Percentiles rank a stretch among this genome's conserved stretches.
Conservation (phyloP, 1,140 invertebrate species). For the Cepaea nemoralis region DNA sequence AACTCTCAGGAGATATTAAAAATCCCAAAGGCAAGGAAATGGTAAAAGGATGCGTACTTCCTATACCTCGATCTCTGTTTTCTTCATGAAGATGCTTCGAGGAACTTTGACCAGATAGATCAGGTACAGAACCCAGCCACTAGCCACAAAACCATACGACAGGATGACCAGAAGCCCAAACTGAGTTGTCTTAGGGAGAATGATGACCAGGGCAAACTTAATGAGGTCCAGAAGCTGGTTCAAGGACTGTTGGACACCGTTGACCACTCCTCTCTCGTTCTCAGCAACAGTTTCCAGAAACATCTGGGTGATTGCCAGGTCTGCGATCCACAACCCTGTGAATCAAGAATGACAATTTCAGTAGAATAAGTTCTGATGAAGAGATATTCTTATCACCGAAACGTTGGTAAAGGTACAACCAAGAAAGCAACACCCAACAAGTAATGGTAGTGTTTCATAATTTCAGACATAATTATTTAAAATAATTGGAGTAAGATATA, state of each 20-base stretch:
- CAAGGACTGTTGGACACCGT: constrained; percentile 76
- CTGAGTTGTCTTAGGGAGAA: constrained; percentile 67
- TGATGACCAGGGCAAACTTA: constrained; percentile 75
- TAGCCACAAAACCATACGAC: constrained; percentile 71
- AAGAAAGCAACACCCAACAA: too few relatives aligned
- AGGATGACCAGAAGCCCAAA: constrained; percentile 73
- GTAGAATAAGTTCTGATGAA: too few relatives aligned
- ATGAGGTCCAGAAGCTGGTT: constrained; percentile 74
- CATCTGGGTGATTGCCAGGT: constrained; percentile 76
- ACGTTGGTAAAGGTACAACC: too few relatives aligned
- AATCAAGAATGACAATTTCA: too few relatives aligned
- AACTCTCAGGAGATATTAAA: too few relatives aligned
- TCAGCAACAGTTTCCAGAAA: constrained; percentile 75
- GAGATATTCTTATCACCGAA: too few relatives aligned
- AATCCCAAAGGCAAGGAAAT: not conserved
- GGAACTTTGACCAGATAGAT: constrained; percentile 20
- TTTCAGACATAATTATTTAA: too few relatives aligned
- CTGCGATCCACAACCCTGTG: constrained; percentile 75
- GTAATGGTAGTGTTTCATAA: too few relatives aligned
- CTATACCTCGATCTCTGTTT: not conserved
- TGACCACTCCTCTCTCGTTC: constrained; percentile 73
- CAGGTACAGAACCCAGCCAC: constrained; percentile 63
- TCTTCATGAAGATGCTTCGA: not conserved
- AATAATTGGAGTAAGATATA: too few relatives aligned
- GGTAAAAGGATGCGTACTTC: not conserved